phyloP scores from a whole-genome alignment of 2,888 invertebrate genomes.

The Tetranychus truncatus region DNA sequence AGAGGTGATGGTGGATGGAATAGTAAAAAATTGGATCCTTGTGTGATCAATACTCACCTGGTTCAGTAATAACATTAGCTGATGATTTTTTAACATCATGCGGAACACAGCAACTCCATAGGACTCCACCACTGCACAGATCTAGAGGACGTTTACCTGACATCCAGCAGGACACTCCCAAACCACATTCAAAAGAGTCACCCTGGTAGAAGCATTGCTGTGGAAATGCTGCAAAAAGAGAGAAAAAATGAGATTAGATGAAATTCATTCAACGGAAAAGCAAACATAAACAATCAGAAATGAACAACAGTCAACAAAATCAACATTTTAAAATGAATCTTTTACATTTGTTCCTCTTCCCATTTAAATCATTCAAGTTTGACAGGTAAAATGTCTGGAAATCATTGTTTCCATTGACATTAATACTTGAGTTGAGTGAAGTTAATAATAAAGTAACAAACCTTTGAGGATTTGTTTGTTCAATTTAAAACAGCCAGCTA shows the following conservation, averaged over 20 bases:
- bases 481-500: too few species aligned
- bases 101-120: constrained; percentile 75
- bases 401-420: too few species aligned
- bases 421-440: too few species aligned
- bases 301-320: not conserved
- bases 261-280: constrained; percentile 5
- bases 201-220: constrained; percentile 52
- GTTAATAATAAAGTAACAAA: too few species aligned
- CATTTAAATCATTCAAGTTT: too few species aligned
- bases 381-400: too few species aligned
- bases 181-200: constrained; percentile 65
- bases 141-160: constrained; percentile 68
- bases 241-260: not conserved
- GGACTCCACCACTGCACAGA: constrained; percentile 76
- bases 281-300: not conserved
- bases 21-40: not conserved
- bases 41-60: constrained; percentile 22
- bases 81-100: constrained; percentile 37
- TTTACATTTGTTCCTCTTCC: too few species aligned
- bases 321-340: not conserved
- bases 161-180: constrained; percentile 73
- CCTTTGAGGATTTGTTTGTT: too few species aligned
- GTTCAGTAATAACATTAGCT: constrained; percentile 24
- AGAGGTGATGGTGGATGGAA: too few species aligned
- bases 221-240: constrained; percentile 33